phyloP scores from a whole-genome alignment of 2,797 vertebrate genomes.

The Cyclura pinguis region DNA sequence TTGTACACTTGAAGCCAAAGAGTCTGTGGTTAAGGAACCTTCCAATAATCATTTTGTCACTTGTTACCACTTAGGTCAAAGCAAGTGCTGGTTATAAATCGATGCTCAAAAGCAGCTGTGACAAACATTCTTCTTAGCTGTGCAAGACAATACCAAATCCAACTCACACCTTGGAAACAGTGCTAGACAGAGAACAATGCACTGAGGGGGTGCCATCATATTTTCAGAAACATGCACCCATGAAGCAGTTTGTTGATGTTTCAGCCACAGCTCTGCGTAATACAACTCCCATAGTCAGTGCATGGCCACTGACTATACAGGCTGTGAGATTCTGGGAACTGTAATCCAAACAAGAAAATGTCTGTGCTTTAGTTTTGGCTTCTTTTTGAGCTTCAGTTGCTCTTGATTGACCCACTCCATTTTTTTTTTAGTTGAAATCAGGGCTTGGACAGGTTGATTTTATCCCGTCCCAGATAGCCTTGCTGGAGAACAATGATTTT shows the following conservation, averaged over 20 bases:
- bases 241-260: background rate
- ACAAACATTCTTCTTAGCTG: background rate
- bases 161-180: background rate
- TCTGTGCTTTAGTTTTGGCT: background rate
- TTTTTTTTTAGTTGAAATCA: background rate
- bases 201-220: no score
- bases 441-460: no score
- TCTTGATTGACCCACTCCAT: background rate
- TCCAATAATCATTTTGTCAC: background rate
- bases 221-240: background rate
- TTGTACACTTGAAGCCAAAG: background rate
- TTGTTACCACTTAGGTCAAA: slow-evolving; percentile 7
- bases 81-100: background rate
- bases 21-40: no score
- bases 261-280: background rate
- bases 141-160: background rate
- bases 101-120: background rate
- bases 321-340: no score
- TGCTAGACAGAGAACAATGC: background rate
- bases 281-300: no score
- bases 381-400: background rate
- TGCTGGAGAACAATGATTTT: background rate
- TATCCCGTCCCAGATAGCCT: background rate
- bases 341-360: no score
- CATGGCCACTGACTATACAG: no score